phyloP scores from a whole-genome alignment of 2,888 invertebrate species.

The Drosophila meridiana region DNA sequence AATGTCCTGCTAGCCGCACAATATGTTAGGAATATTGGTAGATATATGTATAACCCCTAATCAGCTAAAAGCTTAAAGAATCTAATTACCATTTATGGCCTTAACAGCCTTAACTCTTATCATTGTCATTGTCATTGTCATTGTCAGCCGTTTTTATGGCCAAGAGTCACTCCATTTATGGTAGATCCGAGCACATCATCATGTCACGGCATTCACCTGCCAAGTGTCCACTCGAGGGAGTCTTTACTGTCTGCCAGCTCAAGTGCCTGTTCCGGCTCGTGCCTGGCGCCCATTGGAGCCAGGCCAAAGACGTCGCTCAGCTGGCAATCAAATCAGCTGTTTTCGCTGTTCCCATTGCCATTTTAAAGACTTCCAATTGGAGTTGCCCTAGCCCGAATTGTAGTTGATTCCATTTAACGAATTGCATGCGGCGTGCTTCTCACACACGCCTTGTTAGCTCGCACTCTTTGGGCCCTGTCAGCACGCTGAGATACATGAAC shows the following conservation, averaged over 20 bases:
- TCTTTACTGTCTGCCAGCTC: background rate
- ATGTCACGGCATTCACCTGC: no score
- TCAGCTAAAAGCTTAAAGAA: slow-evolving; percentile 13
- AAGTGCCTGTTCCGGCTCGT: slow-evolving; percentile 18
- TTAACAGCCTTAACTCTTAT: background rate
- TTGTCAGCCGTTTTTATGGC: slow-evolving; percentile 1
- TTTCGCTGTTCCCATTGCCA: slow-evolving; percentile 39
- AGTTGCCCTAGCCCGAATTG: slow-evolving; percentile 37
- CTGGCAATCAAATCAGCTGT: slow-evolving; percentile 40
- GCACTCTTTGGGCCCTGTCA: background rate
- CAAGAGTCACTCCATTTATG: no score
- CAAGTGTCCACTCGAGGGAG: background rate
- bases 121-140: background rate
- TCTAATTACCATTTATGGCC: background rate
- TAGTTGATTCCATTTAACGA: slow-evolving; percentile 51
- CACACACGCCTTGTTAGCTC: slow-evolving; percentile 5
- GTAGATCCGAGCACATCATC: no score
- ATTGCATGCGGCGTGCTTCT: slow-evolving; percentile 27
- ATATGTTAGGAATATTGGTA: background rate
- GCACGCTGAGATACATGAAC: background rate
- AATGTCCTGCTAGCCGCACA: background rate
- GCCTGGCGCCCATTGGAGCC: slow-evolving; percentile 20
- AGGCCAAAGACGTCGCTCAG: slow-evolving; percentile 24
- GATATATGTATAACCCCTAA: slow-evolving; percentile 3
- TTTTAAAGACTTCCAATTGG: background rate